These are phyloP conservation scores for Alexandromys oeconomus DNA, from an alignment of 2,797 vertebrate genomes.

Conservation along the genomic window DNA sequence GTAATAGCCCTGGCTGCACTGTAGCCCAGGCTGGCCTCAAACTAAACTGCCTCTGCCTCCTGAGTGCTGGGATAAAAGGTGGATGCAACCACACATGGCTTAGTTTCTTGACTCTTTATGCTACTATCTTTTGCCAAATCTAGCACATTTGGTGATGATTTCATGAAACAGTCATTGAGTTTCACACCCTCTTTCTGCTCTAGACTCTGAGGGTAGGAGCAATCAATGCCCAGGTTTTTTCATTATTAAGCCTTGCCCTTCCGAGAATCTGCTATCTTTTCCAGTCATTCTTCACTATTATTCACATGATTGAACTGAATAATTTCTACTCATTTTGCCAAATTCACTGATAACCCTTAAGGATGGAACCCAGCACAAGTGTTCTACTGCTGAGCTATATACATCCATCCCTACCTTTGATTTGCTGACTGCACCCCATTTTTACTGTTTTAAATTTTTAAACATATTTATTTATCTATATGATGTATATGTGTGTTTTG, in stretches of 20 bases:
- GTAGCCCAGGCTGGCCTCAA: not conserved
- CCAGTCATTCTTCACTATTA: constrained; percentile 20
- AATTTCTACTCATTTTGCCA: not conserved
- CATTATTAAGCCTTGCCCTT: not conserved
- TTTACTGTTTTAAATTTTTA: not conserved
- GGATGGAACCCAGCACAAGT: not conserved
- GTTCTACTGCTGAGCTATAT: not conserved
- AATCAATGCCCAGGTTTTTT: not conserved
- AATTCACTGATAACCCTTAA: not conserved
- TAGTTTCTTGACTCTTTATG: not conserved
- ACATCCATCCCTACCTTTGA: too few species aligned
- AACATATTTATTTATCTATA: not conserved
- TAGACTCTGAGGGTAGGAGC: not conserved
- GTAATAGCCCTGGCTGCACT: not conserved
- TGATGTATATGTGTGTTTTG: not conserved
- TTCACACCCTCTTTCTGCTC: not conserved
- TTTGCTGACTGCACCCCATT: not conserved
- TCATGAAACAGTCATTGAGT: not conserved
- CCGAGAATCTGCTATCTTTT: not conserved
- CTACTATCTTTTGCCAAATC: not conserved
- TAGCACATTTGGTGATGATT: not conserved
- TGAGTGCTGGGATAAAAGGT: not conserved
- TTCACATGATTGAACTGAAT: not conserved
- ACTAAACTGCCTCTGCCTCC: not conserved
- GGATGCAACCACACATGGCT: not conserved